phyloP scores from a whole-genome alignment of 2,797 vertebrate genomes.

The Sparidentex hasta region DNA sequence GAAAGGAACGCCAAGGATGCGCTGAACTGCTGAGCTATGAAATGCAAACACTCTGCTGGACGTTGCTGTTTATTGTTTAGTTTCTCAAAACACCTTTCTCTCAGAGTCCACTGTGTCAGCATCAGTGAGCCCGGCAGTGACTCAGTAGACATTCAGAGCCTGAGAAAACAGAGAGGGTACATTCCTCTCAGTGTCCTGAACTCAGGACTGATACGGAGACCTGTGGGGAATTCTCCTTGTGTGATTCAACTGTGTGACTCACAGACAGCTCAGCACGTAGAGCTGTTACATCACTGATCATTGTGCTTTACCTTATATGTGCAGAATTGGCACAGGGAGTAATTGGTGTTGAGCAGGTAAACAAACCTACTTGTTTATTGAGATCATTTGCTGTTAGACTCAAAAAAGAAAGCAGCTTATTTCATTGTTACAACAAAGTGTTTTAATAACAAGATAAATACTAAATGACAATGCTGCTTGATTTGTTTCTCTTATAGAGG shows the following conservation, averaged over 20 bases:
- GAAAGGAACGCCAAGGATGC: constrained; percentile 20
- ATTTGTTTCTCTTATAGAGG: no score
- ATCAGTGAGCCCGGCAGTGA: constrained; percentile 54
- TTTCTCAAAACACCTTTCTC: constrained; percentile 51
- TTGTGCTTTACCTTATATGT: constrained; percentile 39
- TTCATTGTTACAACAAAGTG: no score
- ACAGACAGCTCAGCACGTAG: constrained; percentile 41
- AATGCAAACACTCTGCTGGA: constrained; percentile 31
- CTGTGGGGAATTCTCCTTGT: constrained; percentile 44
- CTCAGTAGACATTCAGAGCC: constrained; percentile 62
- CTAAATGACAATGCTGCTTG: no score
- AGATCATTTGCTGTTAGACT: no score
- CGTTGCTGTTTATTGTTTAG: constrained; percentile 68
- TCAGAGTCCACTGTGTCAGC: constrained; percentile 45
- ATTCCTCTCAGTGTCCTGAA: constrained; percentile 59
- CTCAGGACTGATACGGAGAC: constrained; percentile 29
- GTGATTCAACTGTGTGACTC: constrained; percentile 62
- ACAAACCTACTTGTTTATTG: neutral
- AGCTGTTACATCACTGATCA: neutral
- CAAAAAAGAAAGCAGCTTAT: no score
- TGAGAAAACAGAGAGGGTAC: constrained; percentile 62
- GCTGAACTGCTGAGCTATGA: constrained; percentile 7
- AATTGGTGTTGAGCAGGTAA: neutral
- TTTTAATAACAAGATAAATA: no score
- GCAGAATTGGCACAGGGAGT: constrained; percentile 1